Base-by-base conservation (phyloP, 2,797 vertebrate species). In the Paratrypauchen microcephalus region DNA sequence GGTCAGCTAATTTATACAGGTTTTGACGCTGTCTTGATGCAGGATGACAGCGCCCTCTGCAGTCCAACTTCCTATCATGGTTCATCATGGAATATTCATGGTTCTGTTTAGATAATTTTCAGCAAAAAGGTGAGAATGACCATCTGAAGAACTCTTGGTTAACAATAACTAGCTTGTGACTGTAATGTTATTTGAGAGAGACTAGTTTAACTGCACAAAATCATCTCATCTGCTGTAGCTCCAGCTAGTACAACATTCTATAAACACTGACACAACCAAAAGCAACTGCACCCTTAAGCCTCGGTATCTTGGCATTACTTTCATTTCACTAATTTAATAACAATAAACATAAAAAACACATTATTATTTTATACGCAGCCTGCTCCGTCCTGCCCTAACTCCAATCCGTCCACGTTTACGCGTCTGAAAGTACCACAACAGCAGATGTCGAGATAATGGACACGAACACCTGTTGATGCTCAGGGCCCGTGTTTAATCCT, bases 401-500 rank as follows among this genome's bases (percentile, higher is more conserved):
- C 45, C 9, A 54, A 58, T 30, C 61, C 8, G 60, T 23, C 30
- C 56, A 54, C 55, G 30, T 65, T 50, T 28, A 18, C 1, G 4
- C 6, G 24, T 50, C n/a, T n/a, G 16, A 48, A 65, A 5, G 26
- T 30, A 19, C 12, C 63, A 52, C 63, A 52, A 52, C 63, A 52
- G 50, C 63, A 24, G 26, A 41, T 55, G 28, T 7, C 45, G 8
- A 50, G 28, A 28, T 66, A 66, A 66, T 66, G 19, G 30, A 56
- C 5, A 9, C 13, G 50, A 45, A 50, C 68, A 68, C 18, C 45
- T 63, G n/a, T 59, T 47, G 19, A 71, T 58, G 66, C 58, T 68
- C 16, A 8, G 21, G 24, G 21, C n/a, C 9, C 9, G 36, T 23
- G 18, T 24, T 75, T 41, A 72, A 70, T 56, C 59, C 50, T 52